Evolutionary conservation across 1,140 invertebrate genomes (phyloP).

Genomic region (Aphis gossypii): DNA sequence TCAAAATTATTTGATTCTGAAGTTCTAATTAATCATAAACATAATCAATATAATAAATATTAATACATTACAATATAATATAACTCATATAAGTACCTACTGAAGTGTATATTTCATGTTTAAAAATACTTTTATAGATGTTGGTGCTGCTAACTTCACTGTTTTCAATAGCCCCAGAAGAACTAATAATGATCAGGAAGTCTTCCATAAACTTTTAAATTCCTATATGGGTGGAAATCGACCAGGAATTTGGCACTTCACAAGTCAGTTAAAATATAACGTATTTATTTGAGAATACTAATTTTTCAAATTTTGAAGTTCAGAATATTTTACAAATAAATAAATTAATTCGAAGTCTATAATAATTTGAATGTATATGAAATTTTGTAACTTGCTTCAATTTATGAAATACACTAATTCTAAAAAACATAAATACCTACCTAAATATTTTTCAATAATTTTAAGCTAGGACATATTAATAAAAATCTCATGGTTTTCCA

Average conservation of each 20-base stretch:
- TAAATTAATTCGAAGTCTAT: too few relatives aligned
- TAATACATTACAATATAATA: background rate
- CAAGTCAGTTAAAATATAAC: background rate
- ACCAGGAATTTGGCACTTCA: background rate
- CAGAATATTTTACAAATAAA: too few relatives aligned
- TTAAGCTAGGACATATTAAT: too few relatives aligned
- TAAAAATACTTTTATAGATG: background rate
- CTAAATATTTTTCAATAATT: too few relatives aligned
- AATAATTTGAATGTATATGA: too few relatives aligned
- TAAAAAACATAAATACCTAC: too few relatives aligned
- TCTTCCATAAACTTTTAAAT: background rate
- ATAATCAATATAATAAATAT: too few relatives aligned
- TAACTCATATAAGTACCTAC: background rate
- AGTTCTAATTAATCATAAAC: background rate
- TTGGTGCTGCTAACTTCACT: background rate
- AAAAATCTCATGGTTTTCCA: too few relatives aligned
- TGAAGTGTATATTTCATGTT: background rate
- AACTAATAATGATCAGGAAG: background rate
- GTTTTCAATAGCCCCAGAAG: background rate
- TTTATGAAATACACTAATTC: too few relatives aligned
- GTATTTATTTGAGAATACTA: too few relatives aligned
- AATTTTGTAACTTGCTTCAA: too few relatives aligned
- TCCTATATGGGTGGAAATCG: background rate
- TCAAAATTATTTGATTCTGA: background rate
- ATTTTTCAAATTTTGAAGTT: too few relatives aligned